phyloP scores from a whole-genome alignment of 2,888 invertebrate genomes.

The Saturnia japonica region DNA sequence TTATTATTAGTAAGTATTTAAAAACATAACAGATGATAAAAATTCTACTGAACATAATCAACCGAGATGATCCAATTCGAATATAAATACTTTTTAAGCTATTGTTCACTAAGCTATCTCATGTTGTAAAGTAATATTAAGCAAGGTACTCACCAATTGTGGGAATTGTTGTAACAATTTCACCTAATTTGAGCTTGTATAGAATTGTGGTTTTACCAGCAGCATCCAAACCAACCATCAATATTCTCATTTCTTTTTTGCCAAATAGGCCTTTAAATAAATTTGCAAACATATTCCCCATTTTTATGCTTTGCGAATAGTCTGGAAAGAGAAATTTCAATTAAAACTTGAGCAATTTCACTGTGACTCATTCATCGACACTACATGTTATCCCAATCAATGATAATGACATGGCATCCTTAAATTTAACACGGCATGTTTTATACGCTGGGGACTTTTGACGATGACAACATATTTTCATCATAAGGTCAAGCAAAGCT shows the following conservation, averaged over 20 bases:
- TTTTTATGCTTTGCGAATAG: slow-evolving; percentile 83
- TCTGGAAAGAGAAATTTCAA: slow-evolving; percentile 71
- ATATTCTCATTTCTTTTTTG: slow-evolving; percentile 99
- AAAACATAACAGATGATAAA: background rate
- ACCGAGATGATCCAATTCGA: background rate
- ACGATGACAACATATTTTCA: slow-evolving; percentile 17
- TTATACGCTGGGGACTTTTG: slow-evolving; percentile 24
- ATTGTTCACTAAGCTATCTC: background rate
- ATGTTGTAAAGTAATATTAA: slow-evolving; percentile 15
- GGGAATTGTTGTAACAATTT: slow-evolving; percentile 99
- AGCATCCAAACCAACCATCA: slow-evolving; percentile 99
- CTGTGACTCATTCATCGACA: slow-evolving; percentile 74
- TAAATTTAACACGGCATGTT: slow-evolving; percentile 46
- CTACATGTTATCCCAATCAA: slow-evolving; percentile 74
- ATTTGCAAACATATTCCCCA: slow-evolving; percentile 99
- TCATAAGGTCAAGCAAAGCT: slow-evolving; percentile 1
- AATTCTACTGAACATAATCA: slow-evolving; percentile 8
- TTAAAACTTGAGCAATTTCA: slow-evolving; percentile 49
- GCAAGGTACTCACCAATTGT: slow-evolving; percentile 92
- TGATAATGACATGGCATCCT: slow-evolving; percentile 80
- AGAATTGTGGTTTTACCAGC: slow-evolving; percentile 99
- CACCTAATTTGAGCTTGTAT: slow-evolving; percentile 99
- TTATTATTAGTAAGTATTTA: background rate
- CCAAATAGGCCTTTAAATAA: slow-evolving; percentile 99
- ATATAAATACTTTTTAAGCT: background rate